A percentile compares a stretch with the other conserved stretches of the same genome.
phyloP scores from a whole-genome alignment of 2,113 vertebrate genomes.

The Sorex fumeus region DNA sequence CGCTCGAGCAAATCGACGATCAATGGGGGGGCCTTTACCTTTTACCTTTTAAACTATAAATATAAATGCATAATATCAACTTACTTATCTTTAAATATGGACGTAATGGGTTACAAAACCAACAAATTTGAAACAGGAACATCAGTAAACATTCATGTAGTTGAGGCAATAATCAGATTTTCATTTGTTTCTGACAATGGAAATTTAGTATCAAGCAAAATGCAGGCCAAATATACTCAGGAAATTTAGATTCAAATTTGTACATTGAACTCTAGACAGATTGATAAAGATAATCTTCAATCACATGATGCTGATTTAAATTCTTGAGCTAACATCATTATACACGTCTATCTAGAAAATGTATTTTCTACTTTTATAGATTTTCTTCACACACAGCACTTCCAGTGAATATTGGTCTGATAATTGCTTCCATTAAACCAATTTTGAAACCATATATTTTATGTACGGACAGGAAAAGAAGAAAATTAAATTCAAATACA shows the following conservation, averaged over 20 bases:
- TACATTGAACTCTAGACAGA: not conserved
- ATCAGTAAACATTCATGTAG: not conserved
- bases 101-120: not conserved
- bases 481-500: conserved; percentile 74
- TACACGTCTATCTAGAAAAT: conserved; percentile 31
- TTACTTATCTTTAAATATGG: not conserved
- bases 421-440: conserved; percentile 80
- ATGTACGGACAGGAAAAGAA: conserved; percentile 52
- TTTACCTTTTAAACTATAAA: not conserved
- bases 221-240: not conserved
- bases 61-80: no score
- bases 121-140: not conserved
- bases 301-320: not conserved
- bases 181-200: not conserved
- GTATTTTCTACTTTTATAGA: conserved; percentile 29
- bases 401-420: conserved; percentile 66
- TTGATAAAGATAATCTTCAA: not conserved
- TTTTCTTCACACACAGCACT: conserved; percentile 59
- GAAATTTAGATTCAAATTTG: not conserved
- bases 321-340: conserved; percentile 42
- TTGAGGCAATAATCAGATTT: not conserved
- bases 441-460: conserved; percentile 79
- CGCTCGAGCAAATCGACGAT: no score
- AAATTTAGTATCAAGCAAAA: not conserved
- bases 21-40: no score